These are phyloP conservation scores for Deilephila porcellus DNA, from an alignment of 2,888 invertebrate species.

Conservation along the genomic window DNA sequence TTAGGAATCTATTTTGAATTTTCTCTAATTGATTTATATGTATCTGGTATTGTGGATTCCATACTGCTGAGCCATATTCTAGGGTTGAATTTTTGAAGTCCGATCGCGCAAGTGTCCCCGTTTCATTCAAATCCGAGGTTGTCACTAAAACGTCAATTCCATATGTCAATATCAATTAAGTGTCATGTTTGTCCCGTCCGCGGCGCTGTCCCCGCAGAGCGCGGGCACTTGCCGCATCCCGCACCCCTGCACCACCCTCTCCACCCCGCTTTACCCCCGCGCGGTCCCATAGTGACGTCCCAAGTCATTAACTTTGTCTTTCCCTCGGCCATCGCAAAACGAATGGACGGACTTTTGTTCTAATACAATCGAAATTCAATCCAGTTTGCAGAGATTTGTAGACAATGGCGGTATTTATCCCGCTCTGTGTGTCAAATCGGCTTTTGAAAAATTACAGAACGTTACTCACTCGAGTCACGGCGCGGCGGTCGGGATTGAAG, in stretches of 20 bases:
- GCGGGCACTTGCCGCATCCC: not conserved
- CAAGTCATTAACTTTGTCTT: conserved; percentile 30
- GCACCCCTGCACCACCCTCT: not conserved
- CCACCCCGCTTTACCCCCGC: not conserved
- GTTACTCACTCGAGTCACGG: not conserved
- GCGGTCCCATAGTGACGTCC: conserved; percentile 5
- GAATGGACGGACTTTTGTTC: conserved; percentile 28
- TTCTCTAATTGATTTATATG: too few species aligned
- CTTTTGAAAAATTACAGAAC: not conserved
- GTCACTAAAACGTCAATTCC: conserved; percentile 7
- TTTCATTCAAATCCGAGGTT: not conserved
- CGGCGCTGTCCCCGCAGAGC: not conserved
- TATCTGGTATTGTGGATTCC: too few species aligned
- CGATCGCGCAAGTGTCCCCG: not conserved
- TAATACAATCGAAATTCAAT: conserved; percentile 28
- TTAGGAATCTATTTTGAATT: too few species aligned
- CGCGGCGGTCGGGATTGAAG: not conserved
- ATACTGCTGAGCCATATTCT: too few species aligned
- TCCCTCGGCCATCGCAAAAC: conserved; percentile 15
- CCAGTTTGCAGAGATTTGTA: conserved; percentile 22
- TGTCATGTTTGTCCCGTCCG: conserved; percentile 19
- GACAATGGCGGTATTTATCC: conserved; percentile 14
- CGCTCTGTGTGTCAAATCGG: conserved; percentile 11
- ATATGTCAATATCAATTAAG: conserved; percentile 25
- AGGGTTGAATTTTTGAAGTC: not conserved